Conservation (phyloP, 1,140 invertebrate species). For the Ceratoteleas bidentatus region DNA sequence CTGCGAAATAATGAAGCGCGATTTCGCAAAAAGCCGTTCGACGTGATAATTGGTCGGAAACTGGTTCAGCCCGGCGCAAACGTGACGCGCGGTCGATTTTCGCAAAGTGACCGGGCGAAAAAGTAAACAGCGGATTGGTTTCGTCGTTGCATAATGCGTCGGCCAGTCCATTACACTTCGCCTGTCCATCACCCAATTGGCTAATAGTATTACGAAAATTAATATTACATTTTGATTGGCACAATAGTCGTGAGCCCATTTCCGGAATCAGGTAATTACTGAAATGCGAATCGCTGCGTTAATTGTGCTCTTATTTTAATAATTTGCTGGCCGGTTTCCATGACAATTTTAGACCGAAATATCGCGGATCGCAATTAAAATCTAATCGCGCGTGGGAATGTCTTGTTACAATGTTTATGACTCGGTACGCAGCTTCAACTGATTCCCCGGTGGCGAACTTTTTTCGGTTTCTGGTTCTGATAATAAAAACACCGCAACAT, state of each 20-base stretch:
- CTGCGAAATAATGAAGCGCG: background rate
- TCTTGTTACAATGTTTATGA: background rate
- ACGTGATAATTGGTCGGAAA: background rate
- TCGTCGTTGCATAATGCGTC: background rate
- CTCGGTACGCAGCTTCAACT: background rate
- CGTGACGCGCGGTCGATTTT: background rate
- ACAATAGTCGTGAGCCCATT: constrained; percentile 33
- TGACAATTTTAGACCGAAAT: background rate
- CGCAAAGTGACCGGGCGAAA: background rate
- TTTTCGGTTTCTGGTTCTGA: no score
- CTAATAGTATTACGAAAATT: constrained; percentile 51
- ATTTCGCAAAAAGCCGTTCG: background rate
- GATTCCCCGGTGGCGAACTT: no score
- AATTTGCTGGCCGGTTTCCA: constrained; percentile 2
- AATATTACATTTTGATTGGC: constrained; percentile 54
- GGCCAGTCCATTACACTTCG: constrained; percentile 6
- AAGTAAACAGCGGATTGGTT: constrained; percentile 8
- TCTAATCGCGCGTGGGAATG: background rate
- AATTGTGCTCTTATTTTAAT: constrained; percentile 13
- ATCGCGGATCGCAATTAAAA: background rate
- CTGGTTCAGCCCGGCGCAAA: background rate
- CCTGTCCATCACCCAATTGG: constrained; percentile 27
- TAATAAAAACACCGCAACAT: background rate
- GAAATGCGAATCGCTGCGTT: constrained; percentile 17
- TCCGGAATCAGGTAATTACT: constrained; percentile 37